Evolutionary conservation across 2,113 vertebrate genomes (phyloP).

Genomic region (Dermatemys mawii): DNA sequence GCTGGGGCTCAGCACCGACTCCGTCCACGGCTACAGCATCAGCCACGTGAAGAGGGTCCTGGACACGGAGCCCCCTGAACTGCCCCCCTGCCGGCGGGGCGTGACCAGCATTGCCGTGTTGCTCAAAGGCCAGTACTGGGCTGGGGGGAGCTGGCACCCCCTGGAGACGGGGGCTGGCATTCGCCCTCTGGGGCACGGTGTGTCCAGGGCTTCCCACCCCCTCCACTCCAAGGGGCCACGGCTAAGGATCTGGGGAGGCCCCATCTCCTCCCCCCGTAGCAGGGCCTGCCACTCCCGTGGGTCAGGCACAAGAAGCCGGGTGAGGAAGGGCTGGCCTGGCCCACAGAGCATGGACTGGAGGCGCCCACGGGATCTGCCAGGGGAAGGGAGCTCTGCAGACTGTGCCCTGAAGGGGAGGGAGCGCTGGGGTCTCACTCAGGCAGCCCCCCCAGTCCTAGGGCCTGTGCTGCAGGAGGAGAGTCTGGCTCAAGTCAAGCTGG

Average conservation of each 20-base stretch:
- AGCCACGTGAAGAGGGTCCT: conserved; percentile 86
- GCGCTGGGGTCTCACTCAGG: too few relatives aligned
- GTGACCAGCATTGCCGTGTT: conserved; percentile 82
- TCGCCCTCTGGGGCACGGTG: background rate
- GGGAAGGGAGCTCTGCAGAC: background rate
- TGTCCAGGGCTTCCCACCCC: background rate
- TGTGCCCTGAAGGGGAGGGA: too few relatives aligned
- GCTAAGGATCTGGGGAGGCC: background rate
- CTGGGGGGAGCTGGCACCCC: background rate
- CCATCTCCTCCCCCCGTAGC: rapidly evolving
- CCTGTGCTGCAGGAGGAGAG: background rate
- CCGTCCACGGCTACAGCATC: conserved; percentile 89
- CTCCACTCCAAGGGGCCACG: background rate
- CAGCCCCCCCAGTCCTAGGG: too few relatives aligned
- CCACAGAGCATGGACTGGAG: background rate
- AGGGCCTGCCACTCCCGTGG: background rate
- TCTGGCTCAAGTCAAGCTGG: background rate
- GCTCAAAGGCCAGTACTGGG: conserved; percentile 86
- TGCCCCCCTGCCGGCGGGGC: conserved; percentile 82
- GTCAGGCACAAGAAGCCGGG: background rate
- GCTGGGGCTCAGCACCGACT: conserved; percentile 89
- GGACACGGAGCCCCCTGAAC: conserved; percentile 84
- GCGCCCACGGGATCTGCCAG: background rate
- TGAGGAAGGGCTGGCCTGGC: background rate
- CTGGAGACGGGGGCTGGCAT: background rate